phyloP scores from a whole-genome alignment of 2,113 vertebrate species.

The Aphyosemion australe region DNA sequence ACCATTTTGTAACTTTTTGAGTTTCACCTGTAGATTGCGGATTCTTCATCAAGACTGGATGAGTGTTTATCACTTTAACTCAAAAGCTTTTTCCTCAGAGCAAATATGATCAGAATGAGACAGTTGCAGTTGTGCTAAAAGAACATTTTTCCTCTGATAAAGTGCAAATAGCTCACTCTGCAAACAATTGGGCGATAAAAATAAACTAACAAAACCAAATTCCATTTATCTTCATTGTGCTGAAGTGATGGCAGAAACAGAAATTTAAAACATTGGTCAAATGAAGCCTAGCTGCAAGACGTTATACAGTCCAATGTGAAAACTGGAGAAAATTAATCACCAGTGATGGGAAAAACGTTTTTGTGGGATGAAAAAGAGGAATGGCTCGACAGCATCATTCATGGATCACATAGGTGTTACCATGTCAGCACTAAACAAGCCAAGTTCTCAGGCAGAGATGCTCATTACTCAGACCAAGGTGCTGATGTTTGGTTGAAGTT shows the following conservation, averaged over 20 bases:
- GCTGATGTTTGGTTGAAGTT: constrained; percentile 44
- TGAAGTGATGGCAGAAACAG: constrained; percentile 6
- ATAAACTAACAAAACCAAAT: constrained; percentile 4
- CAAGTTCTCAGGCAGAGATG: constrained; percentile 27
- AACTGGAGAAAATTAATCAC: constrained; percentile 36
- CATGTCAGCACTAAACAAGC: constrained; percentile 37
- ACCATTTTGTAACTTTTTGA: too few species aligned
- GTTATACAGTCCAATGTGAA: constrained; percentile 19
- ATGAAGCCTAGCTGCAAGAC: constrained; percentile 22
- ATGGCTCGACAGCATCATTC: constrained; percentile 34
- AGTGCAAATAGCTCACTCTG: not conserved
- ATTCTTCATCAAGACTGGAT: too few species aligned
- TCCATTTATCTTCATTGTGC: not conserved
- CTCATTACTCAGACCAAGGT: constrained; percentile 39
- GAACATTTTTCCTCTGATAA: not conserved
- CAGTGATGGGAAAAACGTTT: constrained; percentile 10
- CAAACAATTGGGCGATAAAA: not conserved
- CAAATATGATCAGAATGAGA: not conserved
- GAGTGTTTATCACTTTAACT: too few species aligned
- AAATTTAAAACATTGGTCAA: constrained; percentile 20
- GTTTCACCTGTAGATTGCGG: too few species aligned
- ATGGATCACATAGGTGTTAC: constrained; percentile 23
- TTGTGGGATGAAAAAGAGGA: constrained; percentile 18
- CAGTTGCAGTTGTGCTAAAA: not conserved
- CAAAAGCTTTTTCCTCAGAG: not conserved